Percentiles rank a stretch among this genome's conserved stretches.
Conservation (phyloP, 1,140 invertebrate genomes). For the Zaprionus nigranus region DNA sequence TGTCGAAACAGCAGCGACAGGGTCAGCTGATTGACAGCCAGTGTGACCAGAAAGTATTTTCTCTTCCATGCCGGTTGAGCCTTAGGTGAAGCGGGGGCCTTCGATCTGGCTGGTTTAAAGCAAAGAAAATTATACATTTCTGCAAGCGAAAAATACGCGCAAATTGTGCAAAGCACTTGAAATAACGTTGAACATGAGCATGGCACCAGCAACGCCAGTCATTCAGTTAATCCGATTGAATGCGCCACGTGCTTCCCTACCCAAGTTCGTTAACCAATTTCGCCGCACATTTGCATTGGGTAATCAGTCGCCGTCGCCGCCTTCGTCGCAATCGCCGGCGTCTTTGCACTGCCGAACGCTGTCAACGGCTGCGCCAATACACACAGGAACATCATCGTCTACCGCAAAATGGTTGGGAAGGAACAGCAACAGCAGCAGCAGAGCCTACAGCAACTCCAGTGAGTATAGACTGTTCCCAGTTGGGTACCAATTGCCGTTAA, state of each 20-base stretch:
- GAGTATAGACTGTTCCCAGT: constrained; percentile 24
- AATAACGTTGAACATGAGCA: constrained; percentile 40
- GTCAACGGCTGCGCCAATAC: constrained; percentile 6
- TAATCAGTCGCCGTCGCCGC: constrained; percentile 35
- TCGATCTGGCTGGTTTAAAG: constrained; percentile 29
- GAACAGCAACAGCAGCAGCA: constrained; percentile 14
- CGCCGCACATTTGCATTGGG: constrained; percentile 47
- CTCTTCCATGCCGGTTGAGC: constrained; percentile 46
- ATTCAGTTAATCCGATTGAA: constrained; percentile 59
- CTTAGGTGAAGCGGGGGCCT: constrained; percentile 26
- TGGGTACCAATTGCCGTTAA: constrained; percentile 9
- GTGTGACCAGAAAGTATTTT: constrained; percentile 38
- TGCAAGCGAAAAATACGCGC: constrained; percentile 19
- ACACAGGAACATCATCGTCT: constrained; percentile 3
- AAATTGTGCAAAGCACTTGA: constrained; percentile 12
- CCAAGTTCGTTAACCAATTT: constrained; percentile 33
- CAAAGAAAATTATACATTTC: constrained; percentile 27
- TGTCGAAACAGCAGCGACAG: neutral
- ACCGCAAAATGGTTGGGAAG: constrained; percentile 7
- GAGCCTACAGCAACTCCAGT: constrained; percentile 43
- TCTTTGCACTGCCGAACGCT: constrained; percentile 5
- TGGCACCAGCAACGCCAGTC: constrained; percentile 47
- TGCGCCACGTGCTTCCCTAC: constrained; percentile 46
- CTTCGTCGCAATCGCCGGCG: neutral
- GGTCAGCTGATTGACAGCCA: constrained; percentile 42